Conservation (phyloP, 2,797 vertebrate genomes). For the Megalops cyprinoides region DNA sequence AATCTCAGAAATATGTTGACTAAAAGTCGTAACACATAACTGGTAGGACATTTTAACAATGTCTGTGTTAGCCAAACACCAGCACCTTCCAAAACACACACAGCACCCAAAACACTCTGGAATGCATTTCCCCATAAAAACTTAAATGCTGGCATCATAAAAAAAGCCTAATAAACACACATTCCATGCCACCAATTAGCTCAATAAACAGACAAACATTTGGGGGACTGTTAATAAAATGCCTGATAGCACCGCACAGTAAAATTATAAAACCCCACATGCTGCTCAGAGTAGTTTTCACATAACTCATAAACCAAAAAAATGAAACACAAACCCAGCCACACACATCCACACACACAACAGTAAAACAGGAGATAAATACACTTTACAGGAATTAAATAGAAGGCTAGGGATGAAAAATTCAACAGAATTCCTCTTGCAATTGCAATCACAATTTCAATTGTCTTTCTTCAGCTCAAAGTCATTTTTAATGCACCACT, state of each 20-base stretch:
- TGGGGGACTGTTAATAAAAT: constrained; percentile 56
- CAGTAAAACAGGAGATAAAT: constrained; percentile 31
- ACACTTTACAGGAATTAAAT: too few species aligned
- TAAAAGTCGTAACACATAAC: constrained; percentile 30
- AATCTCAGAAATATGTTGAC: constrained; percentile 28
- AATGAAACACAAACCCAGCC: constrained; percentile 31
- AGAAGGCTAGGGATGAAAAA: too few species aligned
- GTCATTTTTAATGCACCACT: too few species aligned
- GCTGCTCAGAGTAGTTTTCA: neutral
- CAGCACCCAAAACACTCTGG: constrained; percentile 27
- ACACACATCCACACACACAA: constrained; percentile 48
- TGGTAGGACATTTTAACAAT: constrained; percentile 33
- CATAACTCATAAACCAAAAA: constrained; percentile 14
- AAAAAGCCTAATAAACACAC: constrained; percentile 75
- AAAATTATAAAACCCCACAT: constrained; percentile 44
- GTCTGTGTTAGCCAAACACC: constrained; percentile 17
- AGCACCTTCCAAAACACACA: constrained; percentile 28
- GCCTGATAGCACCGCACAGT: constrained; percentile 56
- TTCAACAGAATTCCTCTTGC: too few species aligned
- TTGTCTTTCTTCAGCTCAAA: too few species aligned
- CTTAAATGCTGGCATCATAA: constrained; percentile 58
- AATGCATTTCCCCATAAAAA: constrained; percentile 36
- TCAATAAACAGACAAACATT: constrained; percentile 63
- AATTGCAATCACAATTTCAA: too few species aligned
- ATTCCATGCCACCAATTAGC: constrained; percentile 72